phyloP scores from a whole-genome alignment of 2,888 invertebrate species.

The Gryllus longicercus region DNA sequence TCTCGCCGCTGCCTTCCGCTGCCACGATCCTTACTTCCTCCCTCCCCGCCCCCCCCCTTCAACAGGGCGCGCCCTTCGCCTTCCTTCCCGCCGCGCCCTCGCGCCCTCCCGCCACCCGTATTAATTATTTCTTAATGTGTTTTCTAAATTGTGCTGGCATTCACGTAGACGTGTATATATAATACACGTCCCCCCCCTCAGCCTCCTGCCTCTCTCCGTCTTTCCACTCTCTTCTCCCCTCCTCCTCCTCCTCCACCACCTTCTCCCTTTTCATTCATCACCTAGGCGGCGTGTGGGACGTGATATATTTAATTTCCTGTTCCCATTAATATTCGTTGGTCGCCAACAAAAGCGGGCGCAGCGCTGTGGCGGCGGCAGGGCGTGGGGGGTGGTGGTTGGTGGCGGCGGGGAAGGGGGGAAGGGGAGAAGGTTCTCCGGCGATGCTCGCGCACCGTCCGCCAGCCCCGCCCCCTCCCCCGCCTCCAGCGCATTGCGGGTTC shows the following conservation, averaged over 20 bases:
- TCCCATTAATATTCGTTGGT: conserved; percentile 17
- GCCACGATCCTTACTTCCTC: neutral
- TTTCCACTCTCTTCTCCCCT: neutral
- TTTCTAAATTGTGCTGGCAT: conserved; percentile 2
- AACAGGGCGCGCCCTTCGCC: neutral
- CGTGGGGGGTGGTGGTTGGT: neutral
- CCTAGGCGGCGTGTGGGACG: conserved; percentile 17
- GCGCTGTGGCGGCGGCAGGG: neutral
- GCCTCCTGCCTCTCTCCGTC: neutral
- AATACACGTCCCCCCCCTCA: neutral
- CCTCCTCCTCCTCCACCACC: neutral
- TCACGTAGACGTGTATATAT: conserved; percentile 17
- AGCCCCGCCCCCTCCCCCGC: neutral
- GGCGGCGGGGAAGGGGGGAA: neutral
- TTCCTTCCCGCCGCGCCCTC: neutral
- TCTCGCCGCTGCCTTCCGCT: neutral
- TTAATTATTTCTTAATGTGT: conserved; percentile 17
- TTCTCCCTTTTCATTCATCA: neutral
- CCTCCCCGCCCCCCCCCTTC: neutral
- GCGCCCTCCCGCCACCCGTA: neutral
- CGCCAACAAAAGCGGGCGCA: neutral
- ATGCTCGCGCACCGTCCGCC: neutral
- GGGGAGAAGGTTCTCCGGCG: neutral
- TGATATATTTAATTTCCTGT: conserved; percentile 17
- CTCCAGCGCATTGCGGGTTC: no score